Evolutionary conservation across 92 coral and sea anemone species (phyloP), one percentile per base, ranked within the genome.

Genomic region (Actinostola sp.): DNA sequence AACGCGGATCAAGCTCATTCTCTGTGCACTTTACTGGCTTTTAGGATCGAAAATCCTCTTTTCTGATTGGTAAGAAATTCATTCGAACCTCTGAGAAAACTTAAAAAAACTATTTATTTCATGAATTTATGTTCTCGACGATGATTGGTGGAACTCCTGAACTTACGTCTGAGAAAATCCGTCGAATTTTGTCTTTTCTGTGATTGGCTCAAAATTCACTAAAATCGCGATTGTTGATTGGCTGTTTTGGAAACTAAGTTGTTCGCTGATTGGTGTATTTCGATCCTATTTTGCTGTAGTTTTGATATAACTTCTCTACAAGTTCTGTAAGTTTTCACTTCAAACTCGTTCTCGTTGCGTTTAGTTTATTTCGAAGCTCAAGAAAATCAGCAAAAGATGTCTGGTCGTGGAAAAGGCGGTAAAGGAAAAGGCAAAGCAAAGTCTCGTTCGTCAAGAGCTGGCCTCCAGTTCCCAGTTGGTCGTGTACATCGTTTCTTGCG

Each of bases 401-500:
- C 81, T 46, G 81, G 81, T 63, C 81, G 81, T 64, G 81, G 81
- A 63, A 75, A 75, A 64, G 79, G 79, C 16, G 74, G 74, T 63
- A 75, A 75, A 55, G 28, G 72, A 7, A 66, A 66, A 33, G 61
- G 63, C 60, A 75, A 75, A 33, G 81, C 60, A 15, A 75, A 75
- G 49, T 50, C 81, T 31, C 81, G 81, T 50, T 75, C 81, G 19
- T 63, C 81, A 43, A 75, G 81, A 53, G 81, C 81, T 50, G 81
- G 81, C 27, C 49, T 75, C 19, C 81, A 75, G 72, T 75, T 75
- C 29, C 81, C 81, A 48, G 81, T 75, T 41, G 81, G 81, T 21
- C 72, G 81, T 10, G 81, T 75, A 19, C 81, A 75, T 32, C 81
- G 81, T 12, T 75, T 75, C 38, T 44, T 75, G 10, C 81, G 81